Conservation (phyloP, 2,113 vertebrate genomes). For the Callionymus lyra region DNA sequence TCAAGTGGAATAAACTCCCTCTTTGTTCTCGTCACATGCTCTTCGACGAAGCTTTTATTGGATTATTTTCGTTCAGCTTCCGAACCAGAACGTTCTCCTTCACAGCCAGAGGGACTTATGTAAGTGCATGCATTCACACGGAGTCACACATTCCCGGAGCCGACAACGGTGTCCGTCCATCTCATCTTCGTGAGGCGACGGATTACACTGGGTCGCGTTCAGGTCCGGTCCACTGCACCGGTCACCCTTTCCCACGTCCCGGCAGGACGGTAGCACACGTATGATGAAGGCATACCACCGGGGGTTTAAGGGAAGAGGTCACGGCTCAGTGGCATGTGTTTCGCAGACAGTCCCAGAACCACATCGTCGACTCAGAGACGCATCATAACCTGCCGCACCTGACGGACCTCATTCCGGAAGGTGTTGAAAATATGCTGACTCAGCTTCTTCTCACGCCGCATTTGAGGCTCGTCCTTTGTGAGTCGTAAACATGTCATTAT, state of each 20-base stretch:
- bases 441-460: no score
- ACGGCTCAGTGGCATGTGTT: no score
- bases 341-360: no score
- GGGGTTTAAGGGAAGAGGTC: no score
- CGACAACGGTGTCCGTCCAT: slow-evolving; percentile 48
- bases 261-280: slow-evolving; percentile 3
- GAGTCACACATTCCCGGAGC: slow-evolving; percentile 28
- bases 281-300: no score
- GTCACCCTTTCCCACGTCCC: slow-evolving; percentile 35
- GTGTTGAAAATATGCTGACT: neutral
- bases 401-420: slow-evolving; percentile 14
- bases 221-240: slow-evolving; percentile 20
- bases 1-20: no score
- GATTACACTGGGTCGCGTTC: slow-evolving; percentile 35
- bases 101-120: slow-evolving; percentile 1
- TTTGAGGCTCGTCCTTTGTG: no score
- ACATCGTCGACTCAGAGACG: no score
- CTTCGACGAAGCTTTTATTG: neutral
- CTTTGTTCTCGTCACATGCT: no score
- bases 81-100: neutral
- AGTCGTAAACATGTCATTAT: no score
- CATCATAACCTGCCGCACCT: slow-evolving; percentile 26
- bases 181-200: slow-evolving; percentile 47
- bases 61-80: neutral
- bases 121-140: slow-evolving; percentile 3